Base-by-base conservation (phyloP, 1,140 invertebrate genomes). In the Drosophila sechellia region DNA sequence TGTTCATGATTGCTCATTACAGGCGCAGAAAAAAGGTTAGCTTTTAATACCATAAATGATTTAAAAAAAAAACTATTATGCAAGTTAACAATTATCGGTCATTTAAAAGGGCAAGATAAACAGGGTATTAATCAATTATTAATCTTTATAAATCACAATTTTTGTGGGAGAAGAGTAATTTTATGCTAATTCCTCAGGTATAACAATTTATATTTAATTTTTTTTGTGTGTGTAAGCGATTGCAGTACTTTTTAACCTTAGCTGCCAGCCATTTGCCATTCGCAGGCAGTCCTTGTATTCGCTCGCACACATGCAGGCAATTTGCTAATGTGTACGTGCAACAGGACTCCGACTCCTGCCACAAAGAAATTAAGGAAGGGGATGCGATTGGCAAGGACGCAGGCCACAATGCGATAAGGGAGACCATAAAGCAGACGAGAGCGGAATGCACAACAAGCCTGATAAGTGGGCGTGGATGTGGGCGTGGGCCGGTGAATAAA, bases 321-420 rank as follows among this genome's bases (percentile, higher is more conserved):
- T 86, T 86, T 87, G 79, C 83, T 86, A 85, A 85, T 85, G 81
- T 76, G 83, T 79, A 79, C 78, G 81, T 87, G 83, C 68, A 75
- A 78, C 68, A 75, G 64, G 59, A 75, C 60, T 68, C 53, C 53
- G 73, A 75, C 78, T 85, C 22, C 58, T 70, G 74, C 68, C 48
- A 68, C 34, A 81, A 81, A 64, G 75, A 83, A 78, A 86, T 87
- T 81, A 87, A 76, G 71, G 61, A 49, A 15, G 31, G 37, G 65
- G 22, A 11, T 55, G 40, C 48, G 31, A 69, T 57, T 48, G 65
- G 43, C 43, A 49, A 70, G 66, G 64, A 57, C 50, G 45, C 25
- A 34, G 60, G 42, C 13, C 60, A 66, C 43, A 65, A 65, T 66
- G 60, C 45, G 35, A 66, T 65, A 65, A 34, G 35, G 27, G 31